These are phyloP conservation scores for Drosophila kepulauana DNA, from an alignment of 1,140 invertebrate species.

Conservation along the genomic window DNA sequence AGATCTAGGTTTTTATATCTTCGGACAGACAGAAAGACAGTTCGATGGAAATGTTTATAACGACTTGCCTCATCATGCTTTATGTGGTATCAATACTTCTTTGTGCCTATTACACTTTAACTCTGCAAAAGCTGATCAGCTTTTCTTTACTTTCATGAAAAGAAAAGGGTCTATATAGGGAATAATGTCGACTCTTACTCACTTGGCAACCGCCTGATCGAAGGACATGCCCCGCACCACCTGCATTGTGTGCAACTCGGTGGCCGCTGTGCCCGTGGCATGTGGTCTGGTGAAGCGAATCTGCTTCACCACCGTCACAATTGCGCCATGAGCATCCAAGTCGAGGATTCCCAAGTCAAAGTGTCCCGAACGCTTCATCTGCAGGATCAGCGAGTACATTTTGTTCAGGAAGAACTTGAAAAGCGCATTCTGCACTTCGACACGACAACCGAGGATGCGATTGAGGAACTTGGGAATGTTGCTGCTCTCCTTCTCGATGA, in stretches of 20 bases:
- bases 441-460: constrained; percentile 97
- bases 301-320: constrained; percentile 91
- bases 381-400: constrained; percentile 92
- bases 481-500: constrained; percentile 97
- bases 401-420: constrained; percentile 99
- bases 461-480: constrained; percentile 99
- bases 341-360: constrained; percentile 97
- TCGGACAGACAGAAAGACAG: too few relatives aligned
- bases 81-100: too few relatives aligned
- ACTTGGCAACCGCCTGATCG: constrained; percentile 93
- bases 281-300: constrained; percentile 93
- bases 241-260: constrained; percentile 95
- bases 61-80: too few relatives aligned
- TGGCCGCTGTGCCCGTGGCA: constrained; percentile 94
- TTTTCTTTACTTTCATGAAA: too few relatives aligned
- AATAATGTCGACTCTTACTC: constrained; percentile 45
- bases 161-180: too few relatives aligned
- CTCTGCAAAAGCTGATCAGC: too few relatives aligned
- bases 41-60: too few relatives aligned
- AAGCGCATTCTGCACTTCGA: constrained; percentile 97
- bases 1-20: background rate
- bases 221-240: constrained; percentile 94
- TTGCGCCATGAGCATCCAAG: constrained; percentile 94
- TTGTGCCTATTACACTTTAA: too few relatives aligned
- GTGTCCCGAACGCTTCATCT: constrained; percentile 91